Base-by-base conservation (phyloP, 92 coral and sea anemone genomes). In the Galaxea fascicularis region DNA sequence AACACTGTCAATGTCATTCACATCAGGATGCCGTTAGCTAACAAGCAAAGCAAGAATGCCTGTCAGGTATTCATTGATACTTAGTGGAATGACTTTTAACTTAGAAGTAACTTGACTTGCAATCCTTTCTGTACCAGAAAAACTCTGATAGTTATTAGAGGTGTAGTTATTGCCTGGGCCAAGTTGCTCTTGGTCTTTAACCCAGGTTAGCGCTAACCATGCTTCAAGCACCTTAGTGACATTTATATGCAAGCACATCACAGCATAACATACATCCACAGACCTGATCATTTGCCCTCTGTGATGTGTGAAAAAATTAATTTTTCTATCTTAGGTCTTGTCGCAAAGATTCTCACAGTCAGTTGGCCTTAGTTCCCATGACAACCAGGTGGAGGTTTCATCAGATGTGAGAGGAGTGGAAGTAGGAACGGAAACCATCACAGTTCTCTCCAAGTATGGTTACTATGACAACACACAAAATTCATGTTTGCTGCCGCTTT, bases 1-100 rank as follows among this genome's bases (percentile, higher is more conserved):
- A 94, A 90, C 76, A 92, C 95, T 13, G 93, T 94, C 52, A 93
- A 96, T 45, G 67, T 96, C 12, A 41, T 96, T 16, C 86, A 87
- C 85, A 86, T 96, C 74, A 87, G 84, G 56, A 70, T 94, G 74
- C 93, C 98, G 21, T 47, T 11, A 16, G 63, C 65, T 16, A 49
- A 81, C 71, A 86, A 31, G 63, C 78, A 41, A 35, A 17, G n/a
- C 10, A 65, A 85, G 14, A 60, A 65, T 26, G 65, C 63, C 80
- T 25, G 46, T 25, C 82, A 73, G 77, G 62, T 78, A 73, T 13
- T 13, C 21, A 21, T 21, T 60, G 66, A 15, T 28, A 56, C 21
- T 56, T 60, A n/a, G n/a, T n/a, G n/a, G n/a, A n/a, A n/a, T n/a
- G n/a, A n/a, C n/a, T 35, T 35, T 2, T 35, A 35, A 35, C 41